These are phyloP conservation scores for Sceloporus tristichus DNA, from an alignment of 2,113 vertebrate species.

Conservation along the genomic window DNA sequence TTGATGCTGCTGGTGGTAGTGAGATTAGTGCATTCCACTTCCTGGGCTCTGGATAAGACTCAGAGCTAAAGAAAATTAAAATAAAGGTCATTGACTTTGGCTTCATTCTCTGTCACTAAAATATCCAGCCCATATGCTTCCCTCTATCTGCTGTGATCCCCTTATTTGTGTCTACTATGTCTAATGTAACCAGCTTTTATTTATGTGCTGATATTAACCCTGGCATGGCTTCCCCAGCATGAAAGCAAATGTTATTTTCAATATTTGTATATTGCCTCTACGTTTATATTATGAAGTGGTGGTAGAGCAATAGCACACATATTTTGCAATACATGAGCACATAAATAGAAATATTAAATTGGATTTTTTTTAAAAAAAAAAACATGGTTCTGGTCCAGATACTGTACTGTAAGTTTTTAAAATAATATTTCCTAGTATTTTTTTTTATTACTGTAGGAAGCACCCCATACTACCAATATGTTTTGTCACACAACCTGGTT, in stretches of 20 bases:
- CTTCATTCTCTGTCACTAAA: constrained; percentile 53
- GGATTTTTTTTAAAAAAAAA: not conserved
- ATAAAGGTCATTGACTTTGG: constrained; percentile 70
- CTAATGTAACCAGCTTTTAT: constrained; percentile 41
- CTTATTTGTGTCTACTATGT: constrained; percentile 55
- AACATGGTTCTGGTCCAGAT: not conserved
- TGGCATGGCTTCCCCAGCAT: not conserved
- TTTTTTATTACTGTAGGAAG: not conserved
- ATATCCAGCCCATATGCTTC: constrained; percentile 65
- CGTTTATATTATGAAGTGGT: not conserved
- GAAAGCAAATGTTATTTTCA: not conserved
- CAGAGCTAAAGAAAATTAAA: constrained; percentile 76
- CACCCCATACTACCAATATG: not conserved
- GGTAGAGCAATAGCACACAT: not conserved
- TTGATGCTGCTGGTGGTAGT: constrained; percentile 54
- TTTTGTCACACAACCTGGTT: not conserved
- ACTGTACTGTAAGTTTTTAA: not conserved
- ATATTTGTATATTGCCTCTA: not conserved
- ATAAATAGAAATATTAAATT: not conserved
- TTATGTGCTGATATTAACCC: constrained; percentile 8
- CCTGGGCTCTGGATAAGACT: constrained; percentile 65
- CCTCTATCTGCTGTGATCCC: constrained; percentile 48
- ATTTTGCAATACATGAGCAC: not conserved
- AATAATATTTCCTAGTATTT: not conserved
- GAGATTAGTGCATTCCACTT: constrained; percentile 76